These are phyloP conservation scores for Chloroclystis v-ata DNA, from an alignment of 2,888 invertebrate species.

Conservation along the genomic window DNA sequence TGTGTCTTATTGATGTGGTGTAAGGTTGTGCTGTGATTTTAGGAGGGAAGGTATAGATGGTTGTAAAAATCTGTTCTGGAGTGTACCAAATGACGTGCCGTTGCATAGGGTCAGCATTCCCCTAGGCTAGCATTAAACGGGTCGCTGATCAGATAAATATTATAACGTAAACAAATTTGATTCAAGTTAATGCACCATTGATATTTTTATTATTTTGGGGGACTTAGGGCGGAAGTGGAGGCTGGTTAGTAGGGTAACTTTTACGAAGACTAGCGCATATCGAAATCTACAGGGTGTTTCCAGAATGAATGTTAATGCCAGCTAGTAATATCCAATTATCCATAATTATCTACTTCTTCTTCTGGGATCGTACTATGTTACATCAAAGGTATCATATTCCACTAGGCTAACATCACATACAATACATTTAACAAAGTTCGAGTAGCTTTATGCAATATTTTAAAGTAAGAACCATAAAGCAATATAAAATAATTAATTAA, in stretches of 20 bases:
- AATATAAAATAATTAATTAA: too few relatives aligned
- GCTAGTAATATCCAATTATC: too few relatives aligned
- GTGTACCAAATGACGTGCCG: constrained; percentile 66
- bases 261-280: too few relatives aligned
- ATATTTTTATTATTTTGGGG: constrained; percentile 44
- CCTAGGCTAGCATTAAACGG: constrained; percentile 61
- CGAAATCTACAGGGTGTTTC: too few relatives aligned
- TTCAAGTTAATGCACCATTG: constrained; percentile 71
- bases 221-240: constrained; percentile 7
- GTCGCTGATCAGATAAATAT: constrained; percentile 74
- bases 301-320: too few relatives aligned
- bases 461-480: too few relatives aligned
- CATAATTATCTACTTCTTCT: too few relatives aligned
- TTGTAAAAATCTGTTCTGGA: constrained; percentile 66
- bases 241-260: neutral
- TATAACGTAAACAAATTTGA: constrained; percentile 71
- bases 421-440: too few relatives aligned
- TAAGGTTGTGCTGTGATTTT: constrained; percentile 20
- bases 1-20: constrained; percentile 24
- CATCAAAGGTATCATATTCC: too few relatives aligned
- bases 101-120: constrained; percentile 52
- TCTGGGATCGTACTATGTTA: too few relatives aligned
- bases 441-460: too few relatives aligned
- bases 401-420: too few relatives aligned
- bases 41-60: constrained; percentile 22